Evolutionary conservation across 2,113 vertebrate species (phyloP), one percentile per base, ranked within the genome.

Genomic region (Tetraodon nigroviridis): DNA sequence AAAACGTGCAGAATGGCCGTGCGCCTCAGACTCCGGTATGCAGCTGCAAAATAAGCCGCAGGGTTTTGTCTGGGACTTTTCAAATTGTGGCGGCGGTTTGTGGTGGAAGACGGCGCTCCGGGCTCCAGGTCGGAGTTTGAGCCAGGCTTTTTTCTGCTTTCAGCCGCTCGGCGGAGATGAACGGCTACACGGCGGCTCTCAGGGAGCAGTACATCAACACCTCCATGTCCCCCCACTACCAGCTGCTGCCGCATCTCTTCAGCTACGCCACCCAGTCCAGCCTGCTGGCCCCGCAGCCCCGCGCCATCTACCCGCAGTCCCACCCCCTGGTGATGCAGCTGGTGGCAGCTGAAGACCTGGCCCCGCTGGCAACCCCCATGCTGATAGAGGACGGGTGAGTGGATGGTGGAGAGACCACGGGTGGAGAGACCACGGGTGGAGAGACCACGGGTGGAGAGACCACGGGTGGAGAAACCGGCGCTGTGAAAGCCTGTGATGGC

Each of bases 331-430:
- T 99, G 84, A 89, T 91, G 79, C 97, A 99, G 87, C 82, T 99
- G 67, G 86, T 99, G 75, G 93, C 94, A 0, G 96, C 97, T 0
- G 97, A 99, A 71, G 96, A 98, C 75, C 84, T 96, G 90, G 91
- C 94, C 56, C 94, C 95, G 0, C 80, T 99, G 4, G 81, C 90
- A 68, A 98, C 97, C 0, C 97, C 97, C 0, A 98, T 99, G 97
- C 92, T 98, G 61, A 96, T 98, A 4, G 96, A 98, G 83, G 96
- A 98, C 4, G 97, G 95, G 97, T 98, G 76, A 91, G 94, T 68
- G 0, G 1, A 11, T 11, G 5, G 29, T 6, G 29, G 22, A 24
- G 22, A 10, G n/a, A n/a, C n/a, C n/a, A n/a, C n/a, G n/a, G n/a
- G n/a, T n/a, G n/a, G n/a, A n/a, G n/a, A n/a, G n/a, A n/a, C n/a